phyloP scores from a whole-genome alignment of 1,140 invertebrate species.

The Drosophila sp. region DNA sequence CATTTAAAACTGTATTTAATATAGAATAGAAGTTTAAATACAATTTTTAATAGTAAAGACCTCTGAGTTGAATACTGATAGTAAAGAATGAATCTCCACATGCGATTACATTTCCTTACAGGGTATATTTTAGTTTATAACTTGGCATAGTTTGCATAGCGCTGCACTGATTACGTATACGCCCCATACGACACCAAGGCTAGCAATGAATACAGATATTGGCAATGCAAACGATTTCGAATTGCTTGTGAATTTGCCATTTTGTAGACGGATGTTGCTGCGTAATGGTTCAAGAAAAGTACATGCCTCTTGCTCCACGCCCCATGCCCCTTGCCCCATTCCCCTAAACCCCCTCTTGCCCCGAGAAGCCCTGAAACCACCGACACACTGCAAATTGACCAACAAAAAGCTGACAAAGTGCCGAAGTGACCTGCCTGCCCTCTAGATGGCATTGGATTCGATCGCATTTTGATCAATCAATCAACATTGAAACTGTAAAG shows the following conservation, averaged over 20 bases:
- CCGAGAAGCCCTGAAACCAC: too few relatives aligned
- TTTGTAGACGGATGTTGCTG: conserved; percentile 19
- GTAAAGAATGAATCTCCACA: too few relatives aligned
- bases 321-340: too few relatives aligned
- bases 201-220: conserved; percentile 41
- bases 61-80: too few relatives aligned
- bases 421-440: conserved; percentile 42
- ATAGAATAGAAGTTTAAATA: too few relatives aligned
- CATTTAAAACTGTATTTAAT: too few relatives aligned
- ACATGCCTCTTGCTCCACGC: neutral
- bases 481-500: conserved; percentile 47
- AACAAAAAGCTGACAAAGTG: conserved; percentile 41
- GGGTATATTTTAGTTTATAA: neutral
- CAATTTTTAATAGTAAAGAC: too few relatives aligned
- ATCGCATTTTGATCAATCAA: conserved; percentile 51
- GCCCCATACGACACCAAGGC: conserved; percentile 60
- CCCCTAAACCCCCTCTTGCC: too few relatives aligned
- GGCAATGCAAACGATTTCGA: conserved; percentile 29
- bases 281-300: conserved; percentile 37
- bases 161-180: conserved; percentile 57
- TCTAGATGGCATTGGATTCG: conserved; percentile 40
- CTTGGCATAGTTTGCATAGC: too few relatives aligned
- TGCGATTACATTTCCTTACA: neutral
- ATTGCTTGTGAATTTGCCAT: conserved; percentile 36
- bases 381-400: conserved; percentile 29